A percentile compares a stretch with the other conserved stretches of the same genome.
phyloP scores from a whole-genome alignment of 2,888 invertebrate species.

The Philopedon plagiatum region DNA sequence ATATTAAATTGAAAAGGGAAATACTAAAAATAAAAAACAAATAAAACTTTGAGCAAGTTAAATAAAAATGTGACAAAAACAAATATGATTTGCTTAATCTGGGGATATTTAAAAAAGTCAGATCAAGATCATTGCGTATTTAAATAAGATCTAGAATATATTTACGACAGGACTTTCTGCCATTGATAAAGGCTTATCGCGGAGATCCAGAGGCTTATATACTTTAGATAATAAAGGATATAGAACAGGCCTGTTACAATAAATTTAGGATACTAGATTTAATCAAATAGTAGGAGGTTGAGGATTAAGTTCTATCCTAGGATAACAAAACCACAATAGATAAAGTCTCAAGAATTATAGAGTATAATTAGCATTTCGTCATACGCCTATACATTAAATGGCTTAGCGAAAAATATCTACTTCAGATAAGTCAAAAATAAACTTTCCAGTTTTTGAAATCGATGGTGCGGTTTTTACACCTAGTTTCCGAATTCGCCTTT shows the following conservation, averaged over 20 bases:
- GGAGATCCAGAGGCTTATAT: background rate
- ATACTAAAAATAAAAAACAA: no score
- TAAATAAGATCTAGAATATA: background rate
- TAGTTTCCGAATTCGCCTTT: no score
- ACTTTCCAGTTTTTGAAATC: no score
- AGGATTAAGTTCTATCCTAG: no score
- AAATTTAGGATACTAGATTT: background rate
- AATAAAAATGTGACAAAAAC: background rate
- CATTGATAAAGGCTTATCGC: constrained; percentile 1
- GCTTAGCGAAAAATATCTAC: no score
- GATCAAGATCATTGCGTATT: background rate
- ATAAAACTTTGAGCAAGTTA: background rate
- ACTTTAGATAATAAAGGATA: background rate
- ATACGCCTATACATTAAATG: no score
- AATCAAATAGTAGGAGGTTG: background rate
- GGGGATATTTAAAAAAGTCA: background rate
- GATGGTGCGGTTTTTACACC: no score
- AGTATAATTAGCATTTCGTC: no score
- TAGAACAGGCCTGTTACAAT: background rate
- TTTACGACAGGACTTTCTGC: background rate
- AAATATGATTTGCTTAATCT: background rate
- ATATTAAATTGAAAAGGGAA: no score
- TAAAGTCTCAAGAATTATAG: no score
- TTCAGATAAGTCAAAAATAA: no score
- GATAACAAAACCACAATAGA: no score